Percentiles rank a stretch among this genome's conserved stretches.
Evolutionary conservation across 2,113 vertebrate species (phyloP).

Genomic region (Crotalus tigris): DNA sequence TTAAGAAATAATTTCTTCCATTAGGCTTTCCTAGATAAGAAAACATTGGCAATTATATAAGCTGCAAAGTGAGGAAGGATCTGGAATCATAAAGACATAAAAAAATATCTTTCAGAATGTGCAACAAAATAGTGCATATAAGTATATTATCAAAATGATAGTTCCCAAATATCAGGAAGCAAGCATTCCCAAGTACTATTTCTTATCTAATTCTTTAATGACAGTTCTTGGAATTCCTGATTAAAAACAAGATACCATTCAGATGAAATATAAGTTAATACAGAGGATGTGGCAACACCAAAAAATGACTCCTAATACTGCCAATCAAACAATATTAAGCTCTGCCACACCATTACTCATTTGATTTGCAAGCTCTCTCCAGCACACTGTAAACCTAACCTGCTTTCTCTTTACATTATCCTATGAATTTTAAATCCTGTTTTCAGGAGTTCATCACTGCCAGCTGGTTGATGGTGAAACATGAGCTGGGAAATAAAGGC

Average conservation of each 20-base stretch:
- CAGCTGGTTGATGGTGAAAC: neutral
- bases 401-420: neutral
- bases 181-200: neutral
- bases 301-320: neutral
- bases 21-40: neutral
- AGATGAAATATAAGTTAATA: neutral
- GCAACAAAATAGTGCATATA: neutral
- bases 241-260: neutral
- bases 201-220: neutral
- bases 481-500: neutral
- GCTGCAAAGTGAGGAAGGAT: neutral
- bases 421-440: neutral
- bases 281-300: neutral
- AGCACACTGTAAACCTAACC: neutral
- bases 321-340: neutral
- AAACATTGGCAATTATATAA: neutral
- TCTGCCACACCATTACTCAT: neutral
- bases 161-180: neutral
- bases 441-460: neutral
- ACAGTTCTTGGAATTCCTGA: neutral
- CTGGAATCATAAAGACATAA: neutral
- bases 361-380: neutral
- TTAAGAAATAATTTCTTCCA: neutral
- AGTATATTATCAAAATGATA: neutral
- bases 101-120: neutral